Percentiles rank a stretch among this genome's conserved stretches.
Evolutionary conservation across 2,888 invertebrate genomes (phyloP).

Genomic region (Trachelus iudaicus): DNA sequence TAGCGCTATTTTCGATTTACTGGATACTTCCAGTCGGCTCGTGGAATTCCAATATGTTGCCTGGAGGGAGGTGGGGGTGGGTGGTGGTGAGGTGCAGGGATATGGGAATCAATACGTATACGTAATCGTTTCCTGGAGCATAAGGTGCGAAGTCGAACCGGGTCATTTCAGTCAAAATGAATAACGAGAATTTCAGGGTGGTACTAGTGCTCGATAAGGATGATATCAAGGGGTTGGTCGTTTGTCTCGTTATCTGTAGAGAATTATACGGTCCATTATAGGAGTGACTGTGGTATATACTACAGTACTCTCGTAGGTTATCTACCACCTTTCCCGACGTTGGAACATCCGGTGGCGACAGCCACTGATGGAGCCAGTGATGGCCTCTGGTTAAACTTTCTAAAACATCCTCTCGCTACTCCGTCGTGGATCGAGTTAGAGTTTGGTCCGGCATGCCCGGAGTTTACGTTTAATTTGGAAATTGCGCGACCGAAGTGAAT

Average conservation of each 20-base stretch:
- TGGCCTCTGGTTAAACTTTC: constrained; percentile 54
- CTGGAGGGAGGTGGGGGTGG: too few relatives aligned
- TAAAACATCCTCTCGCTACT: constrained; percentile 24
- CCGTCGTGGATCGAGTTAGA: constrained; percentile 45
- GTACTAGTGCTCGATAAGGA: not conserved
- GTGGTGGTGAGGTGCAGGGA: not conserved
- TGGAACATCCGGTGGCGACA: constrained; percentile 37
- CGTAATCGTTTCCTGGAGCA: not conserved
- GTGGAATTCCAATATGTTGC: not conserved
- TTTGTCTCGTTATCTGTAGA: not conserved
- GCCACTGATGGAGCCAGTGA: constrained; percentile 45
- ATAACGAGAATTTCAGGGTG: not conserved
- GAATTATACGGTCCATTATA: not conserved
- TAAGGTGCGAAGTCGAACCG: not conserved
- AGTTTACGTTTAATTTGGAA: constrained; percentile 43
- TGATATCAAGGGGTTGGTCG: not conserved
- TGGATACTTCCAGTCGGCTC: not conserved
- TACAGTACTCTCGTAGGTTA: not conserved
- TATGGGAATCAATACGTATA: not conserved
- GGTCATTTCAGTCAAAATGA: not conserved
- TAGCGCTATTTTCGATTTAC: not conserved
- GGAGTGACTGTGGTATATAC: not conserved
- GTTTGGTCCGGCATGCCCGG: constrained; percentile 32
- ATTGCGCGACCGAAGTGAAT: constrained; percentile 22
- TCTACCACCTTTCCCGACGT: not conserved